Conservation (phyloP, 2,888 invertebrate species). For the Bimastos eiseni region DNA sequence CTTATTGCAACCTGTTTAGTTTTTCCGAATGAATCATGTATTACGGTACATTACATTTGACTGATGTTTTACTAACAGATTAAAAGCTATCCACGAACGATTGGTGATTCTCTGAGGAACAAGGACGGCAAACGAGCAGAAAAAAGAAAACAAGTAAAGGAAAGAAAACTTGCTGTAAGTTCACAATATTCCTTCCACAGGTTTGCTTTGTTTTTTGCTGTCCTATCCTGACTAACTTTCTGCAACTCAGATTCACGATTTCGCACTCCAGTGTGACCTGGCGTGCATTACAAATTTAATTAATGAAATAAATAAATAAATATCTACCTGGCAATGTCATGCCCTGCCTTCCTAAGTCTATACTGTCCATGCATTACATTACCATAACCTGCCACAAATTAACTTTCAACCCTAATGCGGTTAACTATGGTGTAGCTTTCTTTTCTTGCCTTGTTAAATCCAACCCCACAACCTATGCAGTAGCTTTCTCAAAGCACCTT, state of each 20-base stretch:
- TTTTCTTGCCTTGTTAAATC: neutral
- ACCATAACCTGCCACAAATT: neutral
- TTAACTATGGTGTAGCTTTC: neutral
- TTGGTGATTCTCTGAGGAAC: slow-evolving; percentile 79
- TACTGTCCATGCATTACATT: too few species aligned
- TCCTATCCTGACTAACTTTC: too few species aligned
- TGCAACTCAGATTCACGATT: too few species aligned
- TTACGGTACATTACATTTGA: neutral
- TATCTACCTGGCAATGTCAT: neutral
- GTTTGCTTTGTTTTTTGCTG: neutral
- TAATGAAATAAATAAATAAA: too few species aligned
- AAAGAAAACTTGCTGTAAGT: slow-evolving; percentile 52
- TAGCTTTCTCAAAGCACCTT: neutral
- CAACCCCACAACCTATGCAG: neutral
- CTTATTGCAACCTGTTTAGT: neutral
- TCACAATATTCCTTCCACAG: neutral
- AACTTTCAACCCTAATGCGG: neutral
- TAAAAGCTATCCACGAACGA: slow-evolving; percentile 87
- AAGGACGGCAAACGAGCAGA: slow-evolving; percentile 78
- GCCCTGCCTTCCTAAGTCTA: too few species aligned
- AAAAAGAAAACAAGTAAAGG: slow-evolving; percentile 72
- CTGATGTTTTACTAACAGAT: slow-evolving; percentile 65
- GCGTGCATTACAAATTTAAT: too few species aligned
- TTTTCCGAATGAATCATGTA: neutral
- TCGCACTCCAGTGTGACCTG: too few species aligned